Conservation (phyloP, 2,797 vertebrate species). For the Acomys russatus region DNA sequence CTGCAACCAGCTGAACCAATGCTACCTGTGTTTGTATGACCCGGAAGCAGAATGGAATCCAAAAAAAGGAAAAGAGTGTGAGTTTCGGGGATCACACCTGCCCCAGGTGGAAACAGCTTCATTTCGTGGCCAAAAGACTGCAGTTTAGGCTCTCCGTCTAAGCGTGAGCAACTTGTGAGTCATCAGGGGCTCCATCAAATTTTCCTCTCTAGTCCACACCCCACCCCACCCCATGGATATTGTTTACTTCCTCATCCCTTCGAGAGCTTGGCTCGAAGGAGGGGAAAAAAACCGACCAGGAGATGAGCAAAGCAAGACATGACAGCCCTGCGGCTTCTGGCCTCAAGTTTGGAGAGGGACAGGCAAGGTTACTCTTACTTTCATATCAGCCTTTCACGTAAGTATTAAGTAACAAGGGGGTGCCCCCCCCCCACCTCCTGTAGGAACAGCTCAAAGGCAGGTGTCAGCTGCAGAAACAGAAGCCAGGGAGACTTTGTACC, state of each 20-base stretch:
- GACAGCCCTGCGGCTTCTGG: constrained; percentile 35
- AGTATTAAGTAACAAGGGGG: constrained; percentile 32
- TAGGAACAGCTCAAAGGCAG: background rate
- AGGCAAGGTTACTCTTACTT: background rate
- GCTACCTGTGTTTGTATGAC: background rate
- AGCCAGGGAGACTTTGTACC: background rate
- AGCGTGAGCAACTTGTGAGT: constrained; percentile 11
- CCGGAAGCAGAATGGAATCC: background rate
- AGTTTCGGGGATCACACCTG: too few species aligned
- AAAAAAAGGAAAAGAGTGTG: background rate
- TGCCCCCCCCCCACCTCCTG: too few species aligned
- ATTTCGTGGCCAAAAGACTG: background rate
- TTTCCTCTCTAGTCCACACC: constrained; percentile 44
- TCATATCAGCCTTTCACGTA: background rate
- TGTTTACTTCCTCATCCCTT: background rate
- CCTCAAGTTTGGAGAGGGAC: constrained; percentile 2
- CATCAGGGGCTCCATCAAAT: constrained; percentile 50
- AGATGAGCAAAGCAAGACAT: background rate
- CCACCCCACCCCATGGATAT: background rate
- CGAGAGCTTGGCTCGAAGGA: background rate
- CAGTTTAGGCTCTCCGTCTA: background rate
- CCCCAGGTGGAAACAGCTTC: background rate
- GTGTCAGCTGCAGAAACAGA: background rate
- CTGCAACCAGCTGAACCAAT: background rate
- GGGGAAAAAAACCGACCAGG: background rate